A percentile compares a stretch with the other conserved stretches of the same genome.
phyloP scores from a whole-genome alignment of 2,113 vertebrate genomes.

The Mola mola region DNA sequence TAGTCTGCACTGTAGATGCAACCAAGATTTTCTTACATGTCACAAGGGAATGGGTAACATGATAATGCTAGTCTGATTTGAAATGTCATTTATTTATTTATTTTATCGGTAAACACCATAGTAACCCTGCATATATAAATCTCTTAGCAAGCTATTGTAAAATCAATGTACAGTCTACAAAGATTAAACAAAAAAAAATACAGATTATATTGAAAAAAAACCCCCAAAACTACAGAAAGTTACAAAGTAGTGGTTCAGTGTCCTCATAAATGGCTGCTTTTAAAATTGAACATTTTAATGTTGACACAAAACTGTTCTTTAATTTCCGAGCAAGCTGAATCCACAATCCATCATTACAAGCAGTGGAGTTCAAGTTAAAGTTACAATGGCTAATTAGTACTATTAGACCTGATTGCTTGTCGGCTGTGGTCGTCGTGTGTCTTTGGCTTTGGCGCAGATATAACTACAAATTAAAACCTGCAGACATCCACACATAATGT shows the following conservation, averaged over 20 bases:
- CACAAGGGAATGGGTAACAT: not conserved
- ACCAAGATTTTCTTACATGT: not conserved
- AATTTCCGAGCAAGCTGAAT: slow-evolving; percentile 11
- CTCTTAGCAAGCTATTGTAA: no score
- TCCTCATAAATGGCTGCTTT: no score
- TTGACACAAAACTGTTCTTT: no score
- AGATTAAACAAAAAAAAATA: no score
- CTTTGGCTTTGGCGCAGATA: slow-evolving; percentile 1
- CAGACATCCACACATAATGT: not conserved
- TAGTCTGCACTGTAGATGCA: not conserved
- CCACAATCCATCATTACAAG: slow-evolving; percentile 44
- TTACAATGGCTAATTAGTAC: slow-evolving; percentile 46
- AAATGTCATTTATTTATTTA: no score
- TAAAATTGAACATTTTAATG: no score
- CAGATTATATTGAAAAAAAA: no score
- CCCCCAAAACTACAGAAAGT: no score
- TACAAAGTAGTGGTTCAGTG: no score
- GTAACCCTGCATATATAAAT: no score
- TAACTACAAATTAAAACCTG: not conserved
- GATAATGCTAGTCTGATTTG: not conserved
- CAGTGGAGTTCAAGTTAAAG: slow-evolving; percentile 28
- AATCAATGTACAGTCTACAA: no score
- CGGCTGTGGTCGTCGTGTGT: slow-evolving; percentile 17
- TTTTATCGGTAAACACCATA: no score
- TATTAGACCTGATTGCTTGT: slow-evolving; percentile 39